These are phyloP conservation scores for Dione vanillae DNA, from an alignment of 2,888 invertebrate species.

Conservation along the genomic window DNA sequence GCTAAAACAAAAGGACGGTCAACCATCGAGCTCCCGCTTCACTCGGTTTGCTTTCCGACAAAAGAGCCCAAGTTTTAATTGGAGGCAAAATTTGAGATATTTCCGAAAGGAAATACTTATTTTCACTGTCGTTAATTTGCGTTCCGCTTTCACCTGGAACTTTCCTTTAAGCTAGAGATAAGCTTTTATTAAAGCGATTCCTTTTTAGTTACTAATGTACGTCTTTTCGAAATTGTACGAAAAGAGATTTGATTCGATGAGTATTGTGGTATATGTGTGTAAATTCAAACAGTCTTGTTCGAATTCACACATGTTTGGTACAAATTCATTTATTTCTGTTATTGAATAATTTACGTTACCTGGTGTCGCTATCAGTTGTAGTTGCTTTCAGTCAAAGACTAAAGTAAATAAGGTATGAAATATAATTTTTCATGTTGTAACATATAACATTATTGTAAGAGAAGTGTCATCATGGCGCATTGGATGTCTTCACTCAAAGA, in stretches of 20 bases:
- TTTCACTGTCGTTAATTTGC: conserved; percentile 44
- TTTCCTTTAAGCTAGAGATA: conserved; percentile 16
- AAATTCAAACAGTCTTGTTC: neutral
- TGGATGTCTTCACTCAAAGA: too few relatives aligned
- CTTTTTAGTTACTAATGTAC: neutral
- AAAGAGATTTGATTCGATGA: neutral
- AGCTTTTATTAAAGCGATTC: conserved; percentile 9
- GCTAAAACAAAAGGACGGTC: conserved; percentile 43
- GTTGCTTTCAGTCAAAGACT: too few relatives aligned
- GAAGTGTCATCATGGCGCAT: too few relatives aligned
- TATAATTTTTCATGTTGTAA: too few relatives aligned
- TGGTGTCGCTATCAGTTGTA: too few relatives aligned
- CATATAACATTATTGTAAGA: too few relatives aligned
- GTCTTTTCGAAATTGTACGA: neutral
- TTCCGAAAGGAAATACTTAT: conserved; percentile 44
- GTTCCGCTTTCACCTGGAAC: conserved; percentile 29
- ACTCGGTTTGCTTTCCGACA: conserved; percentile 45
- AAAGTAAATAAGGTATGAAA: too few relatives aligned
- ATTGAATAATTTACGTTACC: too few relatives aligned
- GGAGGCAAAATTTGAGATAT: conserved; percentile 45
- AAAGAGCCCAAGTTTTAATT: conserved; percentile 48
- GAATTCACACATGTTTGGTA: too few relatives aligned
- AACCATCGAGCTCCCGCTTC: conserved; percentile 45
- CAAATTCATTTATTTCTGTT: too few relatives aligned
- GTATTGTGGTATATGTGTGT: neutral